Evolutionary conservation across 2,797 vertebrate species (phyloP), one percentile per base, ranked within the genome.

Genomic region (Pseudomugil tenellus): DNA sequence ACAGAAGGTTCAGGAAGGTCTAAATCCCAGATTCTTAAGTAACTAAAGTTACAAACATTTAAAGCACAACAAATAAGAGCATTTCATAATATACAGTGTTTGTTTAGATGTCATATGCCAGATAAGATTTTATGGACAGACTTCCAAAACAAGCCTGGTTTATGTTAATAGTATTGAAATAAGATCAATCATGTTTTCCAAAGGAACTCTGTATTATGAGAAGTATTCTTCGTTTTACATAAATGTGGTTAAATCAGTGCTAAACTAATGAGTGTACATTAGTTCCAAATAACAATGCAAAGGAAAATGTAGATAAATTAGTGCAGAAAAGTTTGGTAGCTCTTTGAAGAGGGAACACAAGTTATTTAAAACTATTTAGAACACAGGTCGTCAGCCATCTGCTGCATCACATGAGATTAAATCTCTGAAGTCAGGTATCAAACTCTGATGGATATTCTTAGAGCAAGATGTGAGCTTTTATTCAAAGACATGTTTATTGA

Each of bases 131-230:
- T 17, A 39, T 39, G 46, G 11, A 49, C 17, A 35, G 37, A 14
- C 9, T 2, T n/a, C 6, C 8, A 46, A 19, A 43, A n/a, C 17
- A 39, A 11, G 2, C 37, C 6, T 37, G 35, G 16, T 14, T 5
- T 3, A 37, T 37, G 35, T 5, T 10, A 37, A 13, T 37, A 1
- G 6, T 43, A 19, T 46, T 5, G 19, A 46, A 46, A n/a, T 8
- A 46, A 46, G 17, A n/a, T 46, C 17, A 1, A 46, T 21, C 2
- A 19, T 7, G 2, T 39, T 63, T 34, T 31, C 6, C 28, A 12
- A 35, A n/a, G 34, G 31, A 58, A 37, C 23, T 23, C 34, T 67
- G 9, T 7, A 2, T 58, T 56, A 56, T 56, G 53, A 65, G 63
- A 29, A 29, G 25, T 32, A 5, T 29, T 48, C 19, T 58, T 25